Evolutionary conservation across 2,113 vertebrate genomes (phyloP), one percentile per base, ranked within the genome.

Genomic region (Sciurus niger): DNA sequence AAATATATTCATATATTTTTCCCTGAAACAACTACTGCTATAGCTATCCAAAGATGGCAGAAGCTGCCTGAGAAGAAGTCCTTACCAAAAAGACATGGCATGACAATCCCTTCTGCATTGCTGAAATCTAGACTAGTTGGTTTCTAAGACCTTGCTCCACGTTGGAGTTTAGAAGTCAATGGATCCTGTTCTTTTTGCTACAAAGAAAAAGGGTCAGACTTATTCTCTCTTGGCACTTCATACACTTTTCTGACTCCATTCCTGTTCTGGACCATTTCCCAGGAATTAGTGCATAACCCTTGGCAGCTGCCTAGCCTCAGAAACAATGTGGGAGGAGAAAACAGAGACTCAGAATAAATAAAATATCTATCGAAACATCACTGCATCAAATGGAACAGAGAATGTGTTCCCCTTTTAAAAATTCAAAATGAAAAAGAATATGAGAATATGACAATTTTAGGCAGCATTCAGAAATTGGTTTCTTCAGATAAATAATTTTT

Each of bases 241-340:
- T 30, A 91, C 91, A 86, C 88, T 94, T 97, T 86, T 70, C 48
- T 58, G 53, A 97, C 94, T 96, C 80, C 84, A 63, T 91, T 96
- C 93, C 90, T 88, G 43, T 78, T 92, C 40, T 90, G 90, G 67
- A 92, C 22, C 34, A n/a, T 94, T 91, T 92, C 86, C 95, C 34
- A 92, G 80, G 63, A 95, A 92, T 80, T 80, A 96, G 48, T 90
- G 30, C 30, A 90, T 58, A 97, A 89, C 53, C 83, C 88, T 93
- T 51, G 80, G 93, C 90, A 97, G 82, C 60, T 98, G 93, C 72
- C 65, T 97, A 85, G 79, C n/a, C 37, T 87, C 3, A 43, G 43
- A 58, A 60, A 95, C 32, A 77, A 63, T 63, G 72, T 96, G 58
- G n/a, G 87, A 94, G 84, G 46, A 88, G 74, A 91, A 32, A 96